Evolutionary conservation across 2,888 invertebrate genomes (phyloP).

Genomic region (Drosophila flavopinicola): DNA sequence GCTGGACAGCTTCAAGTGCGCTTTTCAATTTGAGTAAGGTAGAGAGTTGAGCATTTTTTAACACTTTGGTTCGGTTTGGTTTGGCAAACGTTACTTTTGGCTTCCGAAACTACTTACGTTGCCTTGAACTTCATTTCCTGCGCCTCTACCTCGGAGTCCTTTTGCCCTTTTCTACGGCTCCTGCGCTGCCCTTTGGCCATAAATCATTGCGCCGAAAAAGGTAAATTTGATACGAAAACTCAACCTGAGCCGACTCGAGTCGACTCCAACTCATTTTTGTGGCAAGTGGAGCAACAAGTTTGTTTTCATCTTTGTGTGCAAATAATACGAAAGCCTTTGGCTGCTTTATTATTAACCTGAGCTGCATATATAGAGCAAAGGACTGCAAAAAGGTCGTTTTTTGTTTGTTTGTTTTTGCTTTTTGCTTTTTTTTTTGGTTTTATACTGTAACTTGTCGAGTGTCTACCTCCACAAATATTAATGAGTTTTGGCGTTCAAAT

Average conservation of each 20-base stretch:
- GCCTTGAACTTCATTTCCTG: constrained; percentile 78
- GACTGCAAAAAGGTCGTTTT: constrained; percentile 52
- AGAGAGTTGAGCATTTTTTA: constrained; percentile 58
- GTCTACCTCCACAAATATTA: constrained; percentile 73
- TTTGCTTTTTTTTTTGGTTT: constrained; percentile 7
- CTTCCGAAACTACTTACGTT: constrained; percentile 80
- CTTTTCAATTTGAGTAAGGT: constrained; percentile 80
- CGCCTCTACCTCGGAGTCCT: constrained; percentile 29
- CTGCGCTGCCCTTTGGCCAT: constrained; percentile 67
- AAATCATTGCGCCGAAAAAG: constrained; percentile 75
- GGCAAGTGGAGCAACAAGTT: constrained; percentile 70
- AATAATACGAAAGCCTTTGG: constrained; percentile 70
- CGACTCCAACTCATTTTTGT: constrained; percentile 9
- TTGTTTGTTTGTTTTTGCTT: constrained; percentile 1
- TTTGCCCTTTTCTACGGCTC: constrained; percentile 25
- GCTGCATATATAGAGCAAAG: constrained; percentile 67
- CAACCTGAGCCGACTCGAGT: constrained; percentile 22
- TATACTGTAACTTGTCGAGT: constrained; percentile 50
- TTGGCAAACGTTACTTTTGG: constrained; percentile 52
- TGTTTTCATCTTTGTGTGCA: constrained; percentile 76
- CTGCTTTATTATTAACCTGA: constrained; percentile 75
- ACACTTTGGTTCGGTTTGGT: too few species aligned
- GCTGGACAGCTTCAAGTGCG: constrained; percentile 73
- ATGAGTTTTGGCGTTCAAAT: constrained; percentile 78
- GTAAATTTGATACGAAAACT: constrained; percentile 66